Evolutionary conservation across 2,888 invertebrate genomes (phyloP), one percentile per base, ranked within the genome.

Genomic region (Campaea margaritaria): DNA sequence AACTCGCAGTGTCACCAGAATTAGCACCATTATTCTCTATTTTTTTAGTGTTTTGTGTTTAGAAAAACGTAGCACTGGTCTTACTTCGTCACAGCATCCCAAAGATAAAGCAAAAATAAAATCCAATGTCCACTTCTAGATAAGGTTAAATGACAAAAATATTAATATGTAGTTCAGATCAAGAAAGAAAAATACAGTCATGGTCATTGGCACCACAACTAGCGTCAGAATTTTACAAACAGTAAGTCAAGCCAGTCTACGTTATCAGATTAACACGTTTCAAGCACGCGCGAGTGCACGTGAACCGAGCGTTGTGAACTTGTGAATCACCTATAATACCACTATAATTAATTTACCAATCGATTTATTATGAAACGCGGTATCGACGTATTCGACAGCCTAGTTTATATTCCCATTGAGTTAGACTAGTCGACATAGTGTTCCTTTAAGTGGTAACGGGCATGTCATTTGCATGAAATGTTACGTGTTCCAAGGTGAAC

Each of bases 361-460:
- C 27, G 36, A 31, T 43, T 46, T 47, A 47, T 43, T 48, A 48
- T 21, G 27, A 48, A 41, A 46, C 16, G 16, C 15, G n/a, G n/a
- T 36, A 42, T 51, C 50, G 13, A 31, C 31, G 31, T 1, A 31
- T 31, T 10, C 31, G 31, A 27, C 27, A 31, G 28, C 52, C 52
- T 47, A 58, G 51, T 57, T 61, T 16, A 49, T 44, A 50, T 46
- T 34, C 52, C 44, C 45, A 62, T 56, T 50, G 45, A 62, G 56
- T 58, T 0, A 27, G 38, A 38, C 7, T 43, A 21, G 11, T 16
- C 7, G 42, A 11, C 11, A 42, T 42, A 42, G 11, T 36, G 16
- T 42, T 42, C 42, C 10, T 43, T 43, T n/a, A 27, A n/a, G 21
- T 16, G 16, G 42, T 42, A 16, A 31, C 31, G 7, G 31, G 31